Conservation (phyloP, 2,113 vertebrate genomes). For the Vidua chalybeata region DNA sequence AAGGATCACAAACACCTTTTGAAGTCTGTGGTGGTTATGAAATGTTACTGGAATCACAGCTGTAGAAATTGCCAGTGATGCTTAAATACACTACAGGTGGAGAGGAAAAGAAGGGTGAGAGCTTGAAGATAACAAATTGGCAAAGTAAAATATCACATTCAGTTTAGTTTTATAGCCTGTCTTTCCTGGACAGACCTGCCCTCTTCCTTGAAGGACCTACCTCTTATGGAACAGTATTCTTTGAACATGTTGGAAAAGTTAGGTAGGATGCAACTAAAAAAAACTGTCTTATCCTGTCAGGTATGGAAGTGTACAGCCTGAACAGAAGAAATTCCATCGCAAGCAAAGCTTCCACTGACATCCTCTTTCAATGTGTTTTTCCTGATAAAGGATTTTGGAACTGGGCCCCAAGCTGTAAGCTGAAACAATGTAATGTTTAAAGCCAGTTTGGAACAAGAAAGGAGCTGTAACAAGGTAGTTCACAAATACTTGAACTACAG, state of each 20-base stretch:
- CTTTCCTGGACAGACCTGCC: neutral
- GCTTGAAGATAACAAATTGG: neutral
- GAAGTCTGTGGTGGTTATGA: neutral
- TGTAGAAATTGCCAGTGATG: neutral
- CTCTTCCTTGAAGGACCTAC: neutral
- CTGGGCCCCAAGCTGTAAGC: neutral
- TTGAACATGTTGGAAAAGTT: neutral
- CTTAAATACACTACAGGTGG: neutral
- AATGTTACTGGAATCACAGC: neutral
- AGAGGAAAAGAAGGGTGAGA: neutral
- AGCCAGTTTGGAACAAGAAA: neutral
- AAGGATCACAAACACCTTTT: neutral
- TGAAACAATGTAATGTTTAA: neutral
- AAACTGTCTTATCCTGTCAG: neutral
- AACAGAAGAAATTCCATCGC: neutral
- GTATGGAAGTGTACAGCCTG: neutral
- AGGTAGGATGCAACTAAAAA: neutral
- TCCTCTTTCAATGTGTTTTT: neutral
- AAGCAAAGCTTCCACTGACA: neutral
- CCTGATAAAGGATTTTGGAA: neutral
- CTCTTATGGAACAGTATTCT: neutral
- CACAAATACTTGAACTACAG: neutral
- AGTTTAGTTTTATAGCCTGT: neutral
- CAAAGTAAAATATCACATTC: neutral
- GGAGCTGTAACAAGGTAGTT: neutral